Percentiles rank a stretch among this genome's conserved stretches.
Evolutionary conservation across 2,888 invertebrate species (phyloP).

Genomic region (Orthosia cruda): DNA sequence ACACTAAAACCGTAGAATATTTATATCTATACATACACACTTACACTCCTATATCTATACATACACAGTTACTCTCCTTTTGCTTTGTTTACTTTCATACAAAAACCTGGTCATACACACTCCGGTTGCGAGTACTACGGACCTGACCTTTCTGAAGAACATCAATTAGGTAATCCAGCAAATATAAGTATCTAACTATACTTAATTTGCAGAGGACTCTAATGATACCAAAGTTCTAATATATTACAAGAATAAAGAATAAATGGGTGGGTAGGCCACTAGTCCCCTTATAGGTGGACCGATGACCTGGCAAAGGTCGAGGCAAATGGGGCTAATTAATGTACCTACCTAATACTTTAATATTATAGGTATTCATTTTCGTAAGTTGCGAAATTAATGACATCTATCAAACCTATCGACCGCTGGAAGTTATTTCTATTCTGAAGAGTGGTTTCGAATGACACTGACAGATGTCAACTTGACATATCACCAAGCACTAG

Average conservation of each 20-base stretch:
- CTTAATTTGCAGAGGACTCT: background rate
- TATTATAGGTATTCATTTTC: background rate
- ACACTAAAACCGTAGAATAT: too few species aligned
- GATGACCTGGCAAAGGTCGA: conserved; percentile 1
- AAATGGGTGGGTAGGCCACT: background rate
- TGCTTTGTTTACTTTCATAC: too few species aligned
- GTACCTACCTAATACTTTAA: background rate
- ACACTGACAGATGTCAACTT: too few species aligned
- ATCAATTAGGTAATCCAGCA: background rate
- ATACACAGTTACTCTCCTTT: too few species aligned
- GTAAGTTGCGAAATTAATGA: background rate
- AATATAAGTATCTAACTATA: background rate
- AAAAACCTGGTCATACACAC: too few species aligned
- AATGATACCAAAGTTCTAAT: background rate
- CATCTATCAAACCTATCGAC: background rate
- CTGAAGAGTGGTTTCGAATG: too few species aligned
- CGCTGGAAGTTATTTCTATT: background rate
- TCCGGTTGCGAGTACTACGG: too few species aligned
- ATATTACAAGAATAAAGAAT: background rate
- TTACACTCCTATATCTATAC: too few species aligned
- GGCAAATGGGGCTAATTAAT: conserved; percentile 5
- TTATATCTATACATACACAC: background rate
- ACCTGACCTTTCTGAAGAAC: background rate
- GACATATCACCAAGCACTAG: too few species aligned
- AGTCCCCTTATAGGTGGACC: background rate